Conservation (phyloP, 2,888 invertebrate species). For the Monoplex corrugatus region DNA sequence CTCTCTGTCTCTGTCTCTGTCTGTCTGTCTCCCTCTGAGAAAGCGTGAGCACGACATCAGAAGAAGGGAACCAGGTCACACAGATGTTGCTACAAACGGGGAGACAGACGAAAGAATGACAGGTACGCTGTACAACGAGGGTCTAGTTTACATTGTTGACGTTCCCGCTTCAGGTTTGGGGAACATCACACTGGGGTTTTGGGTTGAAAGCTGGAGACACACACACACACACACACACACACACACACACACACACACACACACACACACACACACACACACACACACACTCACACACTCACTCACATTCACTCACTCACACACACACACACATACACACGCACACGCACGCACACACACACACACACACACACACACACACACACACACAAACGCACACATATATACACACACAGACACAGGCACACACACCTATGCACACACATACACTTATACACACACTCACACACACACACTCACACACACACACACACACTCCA, state of each 20-base stretch:
- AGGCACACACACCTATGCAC: not conserved
- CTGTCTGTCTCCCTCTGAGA: too few relatives aligned
- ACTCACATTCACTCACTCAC: not conserved
- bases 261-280: not conserved
- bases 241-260: not conserved
- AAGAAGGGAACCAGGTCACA: too few relatives aligned
- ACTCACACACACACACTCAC: not conserved
- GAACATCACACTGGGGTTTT: too few relatives aligned
- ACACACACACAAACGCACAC: not conserved
- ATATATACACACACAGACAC: conserved; percentile 8
- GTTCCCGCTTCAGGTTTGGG: too few relatives aligned
- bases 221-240: conserved; percentile 1
- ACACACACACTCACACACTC: not conserved
- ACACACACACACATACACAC: not conserved
- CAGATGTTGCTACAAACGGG: too few relatives aligned
- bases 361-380: not conserved
- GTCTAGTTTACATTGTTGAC: too few relatives aligned
- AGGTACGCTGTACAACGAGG: too few relatives aligned
- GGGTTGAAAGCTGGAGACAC: too few relatives aligned
- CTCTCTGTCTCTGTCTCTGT: too few relatives aligned
- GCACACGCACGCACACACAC: not conserved
- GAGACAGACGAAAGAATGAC: too few relatives aligned
- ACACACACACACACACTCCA: not conserved
- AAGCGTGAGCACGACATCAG: too few relatives aligned
- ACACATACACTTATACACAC: conserved; percentile 10